phyloP scores from a whole-genome alignment of 2,888 invertebrate species.

The Neoaliturus tenellus region DNA sequence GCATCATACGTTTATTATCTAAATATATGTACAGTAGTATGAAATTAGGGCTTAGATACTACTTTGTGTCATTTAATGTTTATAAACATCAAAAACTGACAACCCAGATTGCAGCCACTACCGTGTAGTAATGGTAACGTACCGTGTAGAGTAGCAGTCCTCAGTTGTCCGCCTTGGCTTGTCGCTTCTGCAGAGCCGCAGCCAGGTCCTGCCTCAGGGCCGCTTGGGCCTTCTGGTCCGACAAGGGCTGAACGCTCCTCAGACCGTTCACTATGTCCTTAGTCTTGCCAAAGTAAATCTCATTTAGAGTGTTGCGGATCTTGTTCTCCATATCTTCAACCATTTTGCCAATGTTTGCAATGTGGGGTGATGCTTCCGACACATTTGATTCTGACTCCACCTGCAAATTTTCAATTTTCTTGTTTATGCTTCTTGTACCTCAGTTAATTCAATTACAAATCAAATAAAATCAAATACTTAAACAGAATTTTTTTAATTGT shows the following conservation, averaged over 20 bases:
- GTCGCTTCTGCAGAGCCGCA: conserved; percentile 87
- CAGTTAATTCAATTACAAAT: too few species aligned
- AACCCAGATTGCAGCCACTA: too few species aligned
- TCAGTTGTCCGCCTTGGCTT: conserved; percentile 76
- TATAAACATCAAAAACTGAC: too few species aligned
- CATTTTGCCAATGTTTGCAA: conserved; percentile 98
- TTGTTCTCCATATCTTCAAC: conserved; percentile 99
- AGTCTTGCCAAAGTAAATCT: conserved; percentile 99
- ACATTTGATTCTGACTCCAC: conserved; percentile 94
- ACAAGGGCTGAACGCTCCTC: conserved; percentile 87
- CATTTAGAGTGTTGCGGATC: conserved; percentile 97
- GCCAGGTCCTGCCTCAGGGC: conserved; percentile 92
- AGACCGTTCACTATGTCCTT: conserved; percentile 98
- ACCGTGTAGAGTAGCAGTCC: conserved; percentile 45
- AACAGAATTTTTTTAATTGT: too few species aligned
- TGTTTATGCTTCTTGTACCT: too few species aligned
- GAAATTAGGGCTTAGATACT: too few species aligned
- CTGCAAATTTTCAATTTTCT: conserved; percentile 73
- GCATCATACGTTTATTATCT: too few species aligned
- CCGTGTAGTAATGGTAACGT: too few species aligned
- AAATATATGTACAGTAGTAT: too few species aligned
- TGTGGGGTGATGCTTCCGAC: conserved; percentile 96
- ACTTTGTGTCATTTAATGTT: too few species aligned
- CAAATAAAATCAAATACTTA: too few species aligned
- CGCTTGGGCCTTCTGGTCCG: conserved; percentile 89